These are phyloP conservation scores for Patella depressa DNA, from an alignment of 2,888 invertebrate genomes.

Conservation along the genomic window DNA sequence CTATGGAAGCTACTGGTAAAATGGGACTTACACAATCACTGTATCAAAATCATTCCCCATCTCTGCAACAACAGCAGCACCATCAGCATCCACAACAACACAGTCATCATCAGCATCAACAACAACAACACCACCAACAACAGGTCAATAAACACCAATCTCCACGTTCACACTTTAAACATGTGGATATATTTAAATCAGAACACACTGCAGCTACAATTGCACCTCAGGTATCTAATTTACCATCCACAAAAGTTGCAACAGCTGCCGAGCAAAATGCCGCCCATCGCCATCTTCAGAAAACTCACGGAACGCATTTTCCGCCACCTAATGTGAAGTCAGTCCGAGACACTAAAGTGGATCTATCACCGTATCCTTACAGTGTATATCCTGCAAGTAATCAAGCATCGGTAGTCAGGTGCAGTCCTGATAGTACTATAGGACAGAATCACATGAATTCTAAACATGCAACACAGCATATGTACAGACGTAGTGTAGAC, in stretches of 20 bases:
- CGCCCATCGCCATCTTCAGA: background rate
- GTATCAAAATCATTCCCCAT: constrained; percentile 14
- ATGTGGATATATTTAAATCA: background rate
- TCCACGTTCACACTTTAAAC: background rate
- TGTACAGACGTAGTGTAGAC: background rate
- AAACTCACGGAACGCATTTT: background rate
- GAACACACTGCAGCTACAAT: background rate
- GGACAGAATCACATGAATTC: background rate
- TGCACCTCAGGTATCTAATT: background rate
- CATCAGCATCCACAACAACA: constrained; percentile 21
- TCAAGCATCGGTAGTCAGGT: background rate
- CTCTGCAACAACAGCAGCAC: constrained; percentile 14
- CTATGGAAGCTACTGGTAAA: background rate
- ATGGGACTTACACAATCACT: background rate
- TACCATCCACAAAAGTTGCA: background rate
- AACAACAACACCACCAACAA: constrained; percentile 19
- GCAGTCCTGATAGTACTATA: background rate
- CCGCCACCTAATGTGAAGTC: background rate
- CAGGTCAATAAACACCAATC: background rate
- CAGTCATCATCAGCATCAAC: constrained; percentile 22
- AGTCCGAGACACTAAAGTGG: background rate
- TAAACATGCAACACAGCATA: background rate
- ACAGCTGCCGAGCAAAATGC: background rate
- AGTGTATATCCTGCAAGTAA: background rate
- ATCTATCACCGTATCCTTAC: background rate